phyloP scores from a whole-genome alignment of 92 coral and sea anemone species.

The Actinernus sp. region DNA sequence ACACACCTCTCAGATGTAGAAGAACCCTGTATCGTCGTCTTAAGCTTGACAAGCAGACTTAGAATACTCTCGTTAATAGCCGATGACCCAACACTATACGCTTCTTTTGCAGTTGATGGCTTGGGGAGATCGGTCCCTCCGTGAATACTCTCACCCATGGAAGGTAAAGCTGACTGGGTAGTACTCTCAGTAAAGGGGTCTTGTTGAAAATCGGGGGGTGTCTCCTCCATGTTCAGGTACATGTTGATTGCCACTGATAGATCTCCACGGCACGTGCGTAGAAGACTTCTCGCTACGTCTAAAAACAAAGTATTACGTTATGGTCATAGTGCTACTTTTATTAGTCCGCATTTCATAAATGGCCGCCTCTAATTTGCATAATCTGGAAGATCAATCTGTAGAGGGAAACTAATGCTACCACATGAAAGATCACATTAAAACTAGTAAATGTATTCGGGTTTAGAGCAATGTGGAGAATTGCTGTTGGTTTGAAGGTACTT shows the following conservation, averaged over 20 bases:
- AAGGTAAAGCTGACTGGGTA: background rate
- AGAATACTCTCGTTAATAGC: slow-evolving; percentile 86
- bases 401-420: no score
- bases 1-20: slow-evolving; percentile 55
- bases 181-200: slow-evolving; percentile 14
- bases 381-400: no score
- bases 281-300: slow-evolving; percentile 83
- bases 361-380: no score
- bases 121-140: slow-evolving; percentile 1
- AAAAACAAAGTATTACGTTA: background rate
- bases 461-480: no score
- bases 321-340: background rate
- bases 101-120: slow-evolving; percentile 10
- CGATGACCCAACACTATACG: slow-evolving; percentile 12
- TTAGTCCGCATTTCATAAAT: no score
- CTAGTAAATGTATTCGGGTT: no score
- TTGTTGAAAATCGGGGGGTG: slow-evolving; percentile 61
- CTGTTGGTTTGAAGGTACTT: no score
- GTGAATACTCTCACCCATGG: slow-evolving; percentile 18
- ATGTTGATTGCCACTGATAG: slow-evolving; percentile 86
- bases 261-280: slow-evolving; percentile 77
- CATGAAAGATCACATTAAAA: no score
- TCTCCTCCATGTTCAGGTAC: slow-evolving; percentile 82
- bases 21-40: slow-evolving; percentile 42
- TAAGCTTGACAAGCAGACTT: slow-evolving; percentile 83